Conservation (phyloP, 64 coral and sea anemone genomes). For the Trachythela sp. region DNA sequence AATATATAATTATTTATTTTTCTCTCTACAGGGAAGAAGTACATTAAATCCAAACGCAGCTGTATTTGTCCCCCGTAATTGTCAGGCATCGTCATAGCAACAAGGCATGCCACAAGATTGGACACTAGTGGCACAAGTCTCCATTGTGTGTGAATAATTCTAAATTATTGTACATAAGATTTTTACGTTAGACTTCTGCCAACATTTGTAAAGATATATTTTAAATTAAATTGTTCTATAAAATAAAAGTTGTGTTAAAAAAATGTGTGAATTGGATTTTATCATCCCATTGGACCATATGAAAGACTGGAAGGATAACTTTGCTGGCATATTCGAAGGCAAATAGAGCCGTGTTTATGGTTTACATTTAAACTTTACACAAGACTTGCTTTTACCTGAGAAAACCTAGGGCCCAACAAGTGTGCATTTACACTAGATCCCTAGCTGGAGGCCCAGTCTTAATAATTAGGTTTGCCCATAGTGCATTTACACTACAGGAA, state of each 20-base stretch:
- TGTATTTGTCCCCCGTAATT: slow-evolving; percentile 54
- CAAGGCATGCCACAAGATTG: background rate
- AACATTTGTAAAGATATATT: slow-evolving; percentile 31
- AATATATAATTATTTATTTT: background rate
- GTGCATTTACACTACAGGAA: no score
- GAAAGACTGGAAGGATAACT: no score
- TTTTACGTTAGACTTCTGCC: slow-evolving; percentile 6
- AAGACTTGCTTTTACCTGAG: no score
- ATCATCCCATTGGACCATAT: no score
- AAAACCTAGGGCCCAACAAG: no score
- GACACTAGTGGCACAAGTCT: background rate
- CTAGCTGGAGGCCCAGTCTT: no score
- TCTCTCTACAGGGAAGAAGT: slow-evolving; percentile 29
- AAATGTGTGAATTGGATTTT: background rate
- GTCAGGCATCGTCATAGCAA: slow-evolving; percentile 49
- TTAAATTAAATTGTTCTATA: slow-evolving; percentile 26
- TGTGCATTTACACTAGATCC: no score
- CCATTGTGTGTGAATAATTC: slow-evolving; percentile 26
- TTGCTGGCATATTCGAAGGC: no score
- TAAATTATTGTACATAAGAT: slow-evolving; percentile 31
- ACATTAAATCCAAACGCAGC: slow-evolving; percentile 72
- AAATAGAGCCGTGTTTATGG: no score
- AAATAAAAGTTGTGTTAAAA: background rate
- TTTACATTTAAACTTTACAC: no score
- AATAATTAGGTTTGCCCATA: no score